Evolutionary conservation across 2,888 invertebrate species (phyloP), one percentile per base, ranked within the genome.

Genomic region (Eueremaeus valkanovi): DNA sequence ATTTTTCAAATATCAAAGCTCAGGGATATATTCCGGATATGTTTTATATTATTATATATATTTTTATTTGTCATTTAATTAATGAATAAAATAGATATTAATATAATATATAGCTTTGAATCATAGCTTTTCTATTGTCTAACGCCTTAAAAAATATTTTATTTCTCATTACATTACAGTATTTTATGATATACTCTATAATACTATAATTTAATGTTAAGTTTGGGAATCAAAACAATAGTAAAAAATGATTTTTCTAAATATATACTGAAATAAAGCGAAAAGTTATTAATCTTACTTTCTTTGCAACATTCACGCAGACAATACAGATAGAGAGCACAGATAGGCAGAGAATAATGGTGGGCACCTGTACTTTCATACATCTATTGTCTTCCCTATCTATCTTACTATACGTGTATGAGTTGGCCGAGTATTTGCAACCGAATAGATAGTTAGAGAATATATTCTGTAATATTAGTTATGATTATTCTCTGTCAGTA

Each of bases 401-500:
- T 6, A n/a, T 24, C 2, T 24, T 2, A 55, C 55, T 55, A 27
- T 24, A n/a, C 3, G 55, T n/a, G 13, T 11, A 27, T 13, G 27
- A 27, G n/a, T n/a, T n/a, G n/a, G n/a, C n/a, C n/a, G 51, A 24
- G 55, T 21, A 55, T 27, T 24, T 21, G 21, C 55, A 13, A 11
- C 49, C 6, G n/a, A 55, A 55, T 55, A 11, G 55, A 55, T 55
- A 5, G 24, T 27, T 24, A 55, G 27, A 55, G 11, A n/a, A 68
- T 9, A 58, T 24, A 8, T 3, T 58, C 6, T 9, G 24, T 27
- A 58, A 58, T 40, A 68, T 68, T 68, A 68, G 68, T 68, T 40
- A 68, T 68, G 68, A 68, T 68, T 68, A 68, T 68, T 68, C 21
- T 6, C 68, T 68, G 68, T 68, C 68, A 68, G 21, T 21, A 36